These are phyloP conservation scores for Hirtodrosophila duncani DNA, from an alignment of 2,888 invertebrate genomes.

Conservation along the genomic window DNA sequence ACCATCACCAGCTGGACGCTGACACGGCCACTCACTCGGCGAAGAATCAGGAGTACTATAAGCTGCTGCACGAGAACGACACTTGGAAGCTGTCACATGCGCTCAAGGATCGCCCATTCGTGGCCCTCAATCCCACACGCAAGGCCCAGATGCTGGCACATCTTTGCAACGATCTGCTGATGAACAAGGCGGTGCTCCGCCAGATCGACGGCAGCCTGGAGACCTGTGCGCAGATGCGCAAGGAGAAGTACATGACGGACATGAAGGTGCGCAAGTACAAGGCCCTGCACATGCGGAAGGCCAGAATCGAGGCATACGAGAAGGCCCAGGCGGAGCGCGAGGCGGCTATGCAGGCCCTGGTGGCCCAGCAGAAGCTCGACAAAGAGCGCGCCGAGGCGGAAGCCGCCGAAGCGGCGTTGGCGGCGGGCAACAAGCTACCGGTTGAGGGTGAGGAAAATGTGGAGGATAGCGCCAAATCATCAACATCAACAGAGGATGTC, in stretches of 20 bases:
- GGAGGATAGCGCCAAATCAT: conserved; percentile 42
- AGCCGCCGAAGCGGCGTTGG: conserved; percentile 47
- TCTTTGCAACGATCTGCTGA: conserved; percentile 95
- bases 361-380: conserved; percentile 78
- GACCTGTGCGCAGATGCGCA: conserved; percentile 89
- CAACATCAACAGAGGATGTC: conserved; percentile 13
- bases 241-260: conserved; percentile 95
- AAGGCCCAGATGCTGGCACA: conserved; percentile 94
- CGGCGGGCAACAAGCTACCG: conserved; percentile 61
- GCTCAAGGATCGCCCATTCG: conserved; percentile 90
- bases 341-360: conserved; percentile 74
- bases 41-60: conserved; percentile 89
- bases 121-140: conserved; percentile 89
- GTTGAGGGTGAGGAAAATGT: conserved; percentile 58
- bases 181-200: conserved; percentile 92
- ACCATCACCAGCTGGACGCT: conserved; percentile 88
- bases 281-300: conserved; percentile 84
- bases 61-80: conserved; percentile 85
- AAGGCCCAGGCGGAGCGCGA: conserved; percentile 78
- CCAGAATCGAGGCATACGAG: conserved; percentile 86
- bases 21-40: conserved; percentile 84
- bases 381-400: conserved; percentile 66
- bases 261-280: conserved; percentile 94
- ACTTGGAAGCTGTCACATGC: conserved; percentile 90
- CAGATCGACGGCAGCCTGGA: conserved; percentile 95